A percentile compares a stretch with the other conserved stretches of the same genome.
Conservation (phyloP, 1,140 invertebrate species). For the Euborellia annulipes region DNA sequence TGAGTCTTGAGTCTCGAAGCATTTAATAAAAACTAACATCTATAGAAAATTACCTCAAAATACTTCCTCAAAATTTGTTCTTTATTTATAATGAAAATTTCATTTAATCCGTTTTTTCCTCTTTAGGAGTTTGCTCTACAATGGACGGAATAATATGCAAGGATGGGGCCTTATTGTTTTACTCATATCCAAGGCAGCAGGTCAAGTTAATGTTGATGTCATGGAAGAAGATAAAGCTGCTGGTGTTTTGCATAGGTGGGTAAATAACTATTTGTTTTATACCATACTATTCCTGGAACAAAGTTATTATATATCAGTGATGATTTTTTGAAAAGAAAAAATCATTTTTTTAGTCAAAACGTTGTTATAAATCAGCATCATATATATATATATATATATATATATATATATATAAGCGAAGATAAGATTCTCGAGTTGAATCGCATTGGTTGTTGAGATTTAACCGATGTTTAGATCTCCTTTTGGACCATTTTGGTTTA, state of each 20-base stretch:
- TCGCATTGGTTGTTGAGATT: too few species aligned
- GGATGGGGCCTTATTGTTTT: slow-evolving; percentile 84
- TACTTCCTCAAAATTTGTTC: background rate
- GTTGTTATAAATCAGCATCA: too few species aligned
- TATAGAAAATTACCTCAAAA: too few species aligned
- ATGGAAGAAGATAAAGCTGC: slow-evolving; percentile 71
- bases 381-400: too few species aligned
- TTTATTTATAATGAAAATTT: background rate
- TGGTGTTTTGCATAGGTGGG: slow-evolving; percentile 53
- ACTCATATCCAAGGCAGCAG: slow-evolving; percentile 79
- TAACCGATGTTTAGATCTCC: too few species aligned
- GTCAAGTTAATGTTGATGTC: slow-evolving; percentile 58
- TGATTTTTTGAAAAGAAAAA: too few species aligned
- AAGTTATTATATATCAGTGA: background rate
- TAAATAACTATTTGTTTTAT: slow-evolving; percentile 9
- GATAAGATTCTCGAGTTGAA: too few species aligned
- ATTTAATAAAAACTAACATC: too few species aligned
- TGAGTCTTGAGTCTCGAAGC: too few species aligned
- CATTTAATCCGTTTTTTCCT: background rate
- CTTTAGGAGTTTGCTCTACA: slow-evolving; percentile 60
- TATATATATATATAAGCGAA: too few species aligned
- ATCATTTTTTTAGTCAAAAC: too few species aligned
- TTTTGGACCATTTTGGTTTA: too few species aligned
- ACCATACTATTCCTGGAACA: background rate
- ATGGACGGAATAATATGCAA: slow-evolving; percentile 85